These are phyloP conservation scores for Nycticryphes semicollaris DNA, from an alignment of 2,113 vertebrate species.

Conservation along the genomic window DNA sequence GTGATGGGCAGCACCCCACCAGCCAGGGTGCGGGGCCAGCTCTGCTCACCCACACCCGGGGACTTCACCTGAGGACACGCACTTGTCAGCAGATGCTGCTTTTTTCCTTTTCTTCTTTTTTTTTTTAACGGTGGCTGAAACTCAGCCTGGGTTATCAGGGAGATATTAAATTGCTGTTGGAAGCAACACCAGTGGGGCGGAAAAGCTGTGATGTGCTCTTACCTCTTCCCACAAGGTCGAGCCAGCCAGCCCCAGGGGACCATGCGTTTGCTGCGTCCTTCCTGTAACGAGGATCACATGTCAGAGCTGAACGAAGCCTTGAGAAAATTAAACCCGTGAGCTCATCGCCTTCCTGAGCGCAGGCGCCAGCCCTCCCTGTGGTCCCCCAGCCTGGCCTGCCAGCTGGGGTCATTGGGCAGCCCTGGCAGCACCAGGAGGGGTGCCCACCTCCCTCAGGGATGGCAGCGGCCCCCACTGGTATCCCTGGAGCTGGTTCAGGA, in stretches of 20 bases:
- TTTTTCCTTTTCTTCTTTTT: background rate
- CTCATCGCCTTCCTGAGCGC: constrained; percentile 15
- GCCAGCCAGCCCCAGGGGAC: constrained; percentile 33
- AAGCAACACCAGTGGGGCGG: constrained; percentile 11
- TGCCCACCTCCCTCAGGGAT: accelerated
- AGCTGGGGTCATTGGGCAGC: background rate
- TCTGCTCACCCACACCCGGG: accelerated
- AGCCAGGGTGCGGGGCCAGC: background rate
- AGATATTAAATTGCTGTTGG: constrained; percentile 57
- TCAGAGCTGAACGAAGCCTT: constrained; percentile 5
- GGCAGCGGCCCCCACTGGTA: accelerated
- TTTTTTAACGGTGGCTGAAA: background rate
- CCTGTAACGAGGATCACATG: constrained; percentile 57
- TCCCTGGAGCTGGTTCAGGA: background rate
- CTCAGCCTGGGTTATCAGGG: background rate
- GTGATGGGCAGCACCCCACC: accelerated
- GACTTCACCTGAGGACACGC: background rate
- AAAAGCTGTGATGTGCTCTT: constrained; percentile 42
- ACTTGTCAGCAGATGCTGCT: background rate
- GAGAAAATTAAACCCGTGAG: constrained; percentile 58
- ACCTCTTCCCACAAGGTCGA: constrained; percentile 61
- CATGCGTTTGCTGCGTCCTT: background rate
- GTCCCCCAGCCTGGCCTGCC: background rate
- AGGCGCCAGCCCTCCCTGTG: background rate
- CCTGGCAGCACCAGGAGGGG: background rate